Base-by-base conservation (phyloP, 2,888 invertebrate genomes). In the Helleia helle region DNA sequence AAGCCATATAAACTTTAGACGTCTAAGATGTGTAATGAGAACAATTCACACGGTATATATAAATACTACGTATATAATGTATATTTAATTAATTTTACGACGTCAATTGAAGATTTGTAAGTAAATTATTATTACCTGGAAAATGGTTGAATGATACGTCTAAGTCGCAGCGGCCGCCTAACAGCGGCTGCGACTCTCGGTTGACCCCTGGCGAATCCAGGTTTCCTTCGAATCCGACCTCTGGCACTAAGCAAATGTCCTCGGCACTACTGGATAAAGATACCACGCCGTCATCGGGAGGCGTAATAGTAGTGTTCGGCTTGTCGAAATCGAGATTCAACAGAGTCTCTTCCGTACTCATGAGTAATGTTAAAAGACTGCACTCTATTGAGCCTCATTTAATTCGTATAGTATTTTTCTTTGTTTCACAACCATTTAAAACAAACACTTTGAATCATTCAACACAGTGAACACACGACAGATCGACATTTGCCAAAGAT, bases 151-250 rank as follows among this genome's bases (percentile, higher is more conserved):
- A 93, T 48, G 92, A 89, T 55, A 93, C 91, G 55, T 91, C 86
- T 61, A 84, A 80, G 63, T 91, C 91, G 71, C 90, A 89, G 71
- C 90, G 90, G 84, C 93, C 92, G 80, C 94, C 94, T 40, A 97
- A 88, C 54, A 97, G 90, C 71, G 97, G 97, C 86, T 97, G 96
- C 83, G 94, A 95, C 89, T 97, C 97, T 66, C 95, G 89, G 83
- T 93, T 93, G 49, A 90, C 88, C 50, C 92, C 91, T 68, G 92
- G 89, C 39, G 92, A 92, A 89, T 94, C 94, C 91, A 93, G 90
- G 86, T 89, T 89, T 80, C 91, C 88, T 80, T 91, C 92, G 76
- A 94, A 95, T 53, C 89, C 90, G 56, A 95, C 90, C 80, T 94
- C 94, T 55, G 94, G 94, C 60, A 94, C 89, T 71, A 92, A 84